Conservation (phyloP, 2,797 vertebrate species). For the Bovichtus variegatus region DNA sequence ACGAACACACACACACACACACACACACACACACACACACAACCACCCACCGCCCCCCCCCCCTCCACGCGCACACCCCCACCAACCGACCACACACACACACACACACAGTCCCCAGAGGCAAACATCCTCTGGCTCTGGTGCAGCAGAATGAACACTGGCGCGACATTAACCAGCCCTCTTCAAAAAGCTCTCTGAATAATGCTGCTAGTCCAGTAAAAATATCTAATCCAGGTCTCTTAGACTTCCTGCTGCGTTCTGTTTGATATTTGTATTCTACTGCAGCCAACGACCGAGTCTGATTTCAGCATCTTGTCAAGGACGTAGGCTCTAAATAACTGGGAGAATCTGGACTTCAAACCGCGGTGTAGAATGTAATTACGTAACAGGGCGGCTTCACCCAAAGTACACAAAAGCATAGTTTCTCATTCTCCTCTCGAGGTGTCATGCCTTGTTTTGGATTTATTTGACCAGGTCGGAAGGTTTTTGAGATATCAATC, state of each 20-base stretch:
- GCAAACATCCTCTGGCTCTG: constrained; percentile 54
- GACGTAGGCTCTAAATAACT: constrained; percentile 4
- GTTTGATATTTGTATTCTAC: constrained; percentile 34
- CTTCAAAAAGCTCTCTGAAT: constrained; percentile 65
- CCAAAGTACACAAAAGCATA: neutral
- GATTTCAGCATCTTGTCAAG: constrained; percentile 25
- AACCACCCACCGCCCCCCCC: constrained; percentile 3
- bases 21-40: constrained; percentile 11
- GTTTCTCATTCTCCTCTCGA: neutral
- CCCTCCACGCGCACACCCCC: constrained; percentile 5
- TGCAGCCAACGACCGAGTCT: constrained; percentile 17
- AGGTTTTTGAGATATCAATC: neutral
- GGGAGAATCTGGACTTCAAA: constrained; percentile 25
- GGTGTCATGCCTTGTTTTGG: neutral
- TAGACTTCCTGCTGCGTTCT: constrained; percentile 34
- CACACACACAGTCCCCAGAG: constrained; percentile 40
- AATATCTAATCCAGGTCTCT: constrained; percentile 55
- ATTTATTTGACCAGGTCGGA: neutral
- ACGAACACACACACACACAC: constrained; percentile 10
- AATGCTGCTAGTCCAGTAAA: constrained; percentile 55
- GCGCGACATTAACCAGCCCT: constrained; percentile 67
- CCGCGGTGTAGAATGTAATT: neutral
- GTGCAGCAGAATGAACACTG: constrained; percentile 65
- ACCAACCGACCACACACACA: neutral
- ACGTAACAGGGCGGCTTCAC: neutral